Conservation (phyloP, 1,140 invertebrate species). For the Gryllus bimaculatus region DNA sequence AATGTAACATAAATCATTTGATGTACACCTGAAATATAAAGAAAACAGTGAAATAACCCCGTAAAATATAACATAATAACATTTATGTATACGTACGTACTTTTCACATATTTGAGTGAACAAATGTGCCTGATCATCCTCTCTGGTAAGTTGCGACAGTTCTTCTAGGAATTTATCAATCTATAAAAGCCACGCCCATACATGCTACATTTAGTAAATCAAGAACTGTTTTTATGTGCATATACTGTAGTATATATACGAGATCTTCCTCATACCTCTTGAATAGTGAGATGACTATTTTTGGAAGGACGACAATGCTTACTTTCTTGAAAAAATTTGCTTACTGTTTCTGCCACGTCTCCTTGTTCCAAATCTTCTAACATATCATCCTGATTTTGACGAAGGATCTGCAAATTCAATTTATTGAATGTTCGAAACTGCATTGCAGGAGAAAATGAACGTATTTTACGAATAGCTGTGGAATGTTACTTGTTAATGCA, state of each 20-base stretch:
- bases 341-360: conserved; percentile 82
- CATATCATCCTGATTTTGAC: conserved; percentile 67
- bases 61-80: neutral
- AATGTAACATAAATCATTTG: conserved; percentile 76
- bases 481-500: too few species aligned
- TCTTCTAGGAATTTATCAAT: conserved; percentile 66
- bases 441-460: neutral
- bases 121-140: conserved; percentile 74
- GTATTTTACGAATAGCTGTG: too few species aligned
- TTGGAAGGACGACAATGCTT: conserved; percentile 44
- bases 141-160: conserved; percentile 66
- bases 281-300: conserved; percentile 63
- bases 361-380: conserved; percentile 76
- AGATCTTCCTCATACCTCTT: conserved; percentile 44
- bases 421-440: neutral
- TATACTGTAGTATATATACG: neutral
- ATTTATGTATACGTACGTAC: conserved; percentile 30
- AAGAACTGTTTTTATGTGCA: neutral
- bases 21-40: conserved; percentile 56
- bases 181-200: conserved; percentile 28
- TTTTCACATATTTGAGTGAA: conserved; percentile 59
- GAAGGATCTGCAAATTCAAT: conserved; percentile 48
- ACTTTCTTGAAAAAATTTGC: conserved; percentile 65
- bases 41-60: neutral
- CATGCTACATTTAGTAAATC: neutral